A percentile compares a stretch with the other conserved stretches of the same genome.
Evolutionary conservation across 2,888 invertebrate genomes (phyloP).

Genomic region (Hypercompe scribonia): DNA sequence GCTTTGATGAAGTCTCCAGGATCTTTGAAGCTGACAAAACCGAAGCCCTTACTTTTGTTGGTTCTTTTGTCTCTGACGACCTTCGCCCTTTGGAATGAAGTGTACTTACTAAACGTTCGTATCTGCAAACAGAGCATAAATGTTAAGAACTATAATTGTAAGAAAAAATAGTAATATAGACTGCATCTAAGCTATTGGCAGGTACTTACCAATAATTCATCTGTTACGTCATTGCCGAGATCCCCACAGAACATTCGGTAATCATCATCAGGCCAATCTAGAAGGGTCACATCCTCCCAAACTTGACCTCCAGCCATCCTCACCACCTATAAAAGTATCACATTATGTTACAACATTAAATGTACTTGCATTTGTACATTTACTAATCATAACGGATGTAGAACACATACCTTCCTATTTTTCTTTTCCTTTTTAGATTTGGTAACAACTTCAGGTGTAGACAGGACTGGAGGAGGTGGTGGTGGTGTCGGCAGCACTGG

Average conservation of each 20-base stretch:
- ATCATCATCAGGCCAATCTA: conserved; percentile 99
- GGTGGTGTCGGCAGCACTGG: conserved; percentile 56
- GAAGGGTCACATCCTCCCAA: conserved; percentile 98
- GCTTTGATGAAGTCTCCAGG: conserved; percentile 99
- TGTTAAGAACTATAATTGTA: neutral
- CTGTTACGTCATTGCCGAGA: conserved; percentile 99
- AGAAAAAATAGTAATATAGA: neutral
- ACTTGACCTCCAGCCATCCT: conserved; percentile 97
- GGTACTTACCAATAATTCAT: conserved; percentile 94
- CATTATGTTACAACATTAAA: neutral
- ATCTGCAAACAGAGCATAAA: conserved; percentile 77
- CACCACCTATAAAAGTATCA: conserved; percentile 88
- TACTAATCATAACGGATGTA: neutral
- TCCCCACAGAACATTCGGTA: conserved; percentile 99
- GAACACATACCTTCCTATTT: conserved; percentile 71
- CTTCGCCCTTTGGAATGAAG: conserved; percentile 97
- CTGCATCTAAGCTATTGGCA: no score
- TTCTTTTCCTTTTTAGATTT: conserved; percentile 82
- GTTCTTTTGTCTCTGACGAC: conserved; percentile 98
- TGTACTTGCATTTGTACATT: no score
- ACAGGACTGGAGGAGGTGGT: conserved; percentile 59
- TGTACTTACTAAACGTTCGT: conserved; percentile 97
- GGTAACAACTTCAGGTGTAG: conserved; percentile 45
- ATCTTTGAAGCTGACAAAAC: conserved; percentile 99
- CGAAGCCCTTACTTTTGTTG: conserved; percentile 99